Base-by-base conservation (phyloP, 1,140 invertebrate genomes). In the Atta texana region DNA sequence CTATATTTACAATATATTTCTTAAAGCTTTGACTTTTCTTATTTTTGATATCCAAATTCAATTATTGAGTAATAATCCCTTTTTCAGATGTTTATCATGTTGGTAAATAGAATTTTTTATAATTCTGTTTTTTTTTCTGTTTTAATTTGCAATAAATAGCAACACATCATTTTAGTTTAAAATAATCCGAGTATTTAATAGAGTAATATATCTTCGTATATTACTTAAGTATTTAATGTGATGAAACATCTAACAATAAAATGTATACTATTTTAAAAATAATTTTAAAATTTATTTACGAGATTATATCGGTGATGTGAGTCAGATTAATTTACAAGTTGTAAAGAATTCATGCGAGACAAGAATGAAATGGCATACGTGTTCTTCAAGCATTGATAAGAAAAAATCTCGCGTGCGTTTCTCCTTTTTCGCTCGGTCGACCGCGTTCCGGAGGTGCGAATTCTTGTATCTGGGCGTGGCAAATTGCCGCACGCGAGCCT, bases 401-500 rank as follows among this genome's bases (percentile, higher is more conserved):
- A 80, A 55, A 89, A 76, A 80, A 39, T 34, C 82, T 78, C 57
- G 71, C 21, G 64, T 57, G 44, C 21, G 10, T 39, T 87, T 44
- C 55, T 87, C 51, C 53, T 81, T 90, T 88, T 85, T 78, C 31
- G 63, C 39, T 63, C 39, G 75, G 44, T 88, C 88, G 28, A 34
- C 31, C 59, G 51, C 71, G 77, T 87, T 90, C 82, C 89, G 91
- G 39, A 94, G 93, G 93, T 93, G 92, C 92, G 91, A 94, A 94
- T 93, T 90, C 91, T 92, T 91, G 90, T 90, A 88, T 91, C 88
- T 90, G 92, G 93, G 93, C 92, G 93, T 93, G 93, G 93, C 93
- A 93, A 94, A 94, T 94, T 93, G 93, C 92, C 91, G 92, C 93
- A 94, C 93, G 93, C 93, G 91, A 93, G 66, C 78, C 89, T 91